Base-by-base conservation (phyloP, 2,113 vertebrate species). In the Pomatostomus ruficeps region DNA sequence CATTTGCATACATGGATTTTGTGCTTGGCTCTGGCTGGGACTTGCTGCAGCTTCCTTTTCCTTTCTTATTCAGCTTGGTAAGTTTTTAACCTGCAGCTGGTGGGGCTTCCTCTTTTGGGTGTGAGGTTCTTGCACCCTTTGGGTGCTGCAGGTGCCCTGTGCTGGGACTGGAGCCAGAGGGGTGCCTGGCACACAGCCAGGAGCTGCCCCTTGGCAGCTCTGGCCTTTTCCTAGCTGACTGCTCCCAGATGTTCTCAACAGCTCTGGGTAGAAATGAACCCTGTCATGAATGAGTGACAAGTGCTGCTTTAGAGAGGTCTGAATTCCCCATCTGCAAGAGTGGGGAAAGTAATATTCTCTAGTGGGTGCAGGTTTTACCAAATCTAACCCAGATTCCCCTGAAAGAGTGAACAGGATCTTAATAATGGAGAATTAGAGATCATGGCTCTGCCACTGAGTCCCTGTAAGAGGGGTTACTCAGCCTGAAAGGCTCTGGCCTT, bases 1-100 rank as follows among this genome's bases (percentile, higher is more conserved):
- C 24, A 36, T 86, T 85, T 89, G 89, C 79, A 70, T 26, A 26
- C 7, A 33, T 0, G 1, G 67, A 35, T 61, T 40, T 43, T 62
- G 25, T 83, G 85, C 63, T 89, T 85, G 61, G 28, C 63, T 59
- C 68, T 72, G 83, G 25, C 73, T 77, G 38, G 35, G 73, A 57
- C 75, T 77, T 45, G 21, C 48, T 91, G 70, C 63, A 82, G 87
- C 91, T 95, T 95, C 91, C 87, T 73, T 91, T 88, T 94, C 87
- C 89, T 51, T 0, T 79, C 86, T 95, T 89, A 94, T 91, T 95
- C 89, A 93, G 67, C 81, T 72, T 1, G 2, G 9, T 33, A 29
- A 66, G 52, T 77, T 87, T 43, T 84, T 31, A 81, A 33, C 11
- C 73, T 89, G 89, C 80, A 85, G 45, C 91, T 97, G 81, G 4